Evolutionary conservation across 2,797 vertebrate species (phyloP), one percentile per base, ranked within the genome.

Genomic region (Ispidina lecontei): DNA sequence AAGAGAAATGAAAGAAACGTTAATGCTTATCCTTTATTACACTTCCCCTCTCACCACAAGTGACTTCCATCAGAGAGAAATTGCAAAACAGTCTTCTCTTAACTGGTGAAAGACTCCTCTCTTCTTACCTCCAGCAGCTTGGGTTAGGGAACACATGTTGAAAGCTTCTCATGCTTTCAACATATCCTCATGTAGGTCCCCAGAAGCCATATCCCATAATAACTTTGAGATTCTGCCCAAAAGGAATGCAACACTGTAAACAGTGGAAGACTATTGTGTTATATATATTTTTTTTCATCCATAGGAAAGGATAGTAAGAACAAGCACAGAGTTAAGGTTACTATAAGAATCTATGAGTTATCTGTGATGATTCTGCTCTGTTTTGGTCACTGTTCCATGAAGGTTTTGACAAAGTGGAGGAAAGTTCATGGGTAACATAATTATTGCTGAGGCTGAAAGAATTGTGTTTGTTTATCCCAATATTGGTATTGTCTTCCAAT

Each of bases 131-230:
- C n/a, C 29, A 68, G 22, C 16, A 84, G 25, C 28, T n/a, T 55
- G 8, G 4, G 14, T 43, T 68, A 83, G 18, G 7, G 13, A 73
- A 52, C 18, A 37, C 11, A 7, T 7, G 9, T 12, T 62, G 49
- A 84, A 71, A 83, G 47, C 22, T 59, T 21, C 69, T 35, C 6
- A 12, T n/a, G 12, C 9, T 71, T 71, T 71, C 62, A 80, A 71
- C 0, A 2, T 2, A 16, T n/a, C 8, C 21, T 75, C 0, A 0
- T 14, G 5, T n/a, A 26, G 68, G 9, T 20, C 17, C n/a, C 25
- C 76, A 88, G 47, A 62, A 59, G 22, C 52, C 1, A 0, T 17
- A 58, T 21, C 41, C 64, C 68, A 39, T 22, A 37, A 16, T 4
- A 56, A 20, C 20, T 78, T 13, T 39, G 47, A 76, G 29, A 89